Conservation (phyloP, 2,113 vertebrate species). For the Phocoena sinus region DNA sequence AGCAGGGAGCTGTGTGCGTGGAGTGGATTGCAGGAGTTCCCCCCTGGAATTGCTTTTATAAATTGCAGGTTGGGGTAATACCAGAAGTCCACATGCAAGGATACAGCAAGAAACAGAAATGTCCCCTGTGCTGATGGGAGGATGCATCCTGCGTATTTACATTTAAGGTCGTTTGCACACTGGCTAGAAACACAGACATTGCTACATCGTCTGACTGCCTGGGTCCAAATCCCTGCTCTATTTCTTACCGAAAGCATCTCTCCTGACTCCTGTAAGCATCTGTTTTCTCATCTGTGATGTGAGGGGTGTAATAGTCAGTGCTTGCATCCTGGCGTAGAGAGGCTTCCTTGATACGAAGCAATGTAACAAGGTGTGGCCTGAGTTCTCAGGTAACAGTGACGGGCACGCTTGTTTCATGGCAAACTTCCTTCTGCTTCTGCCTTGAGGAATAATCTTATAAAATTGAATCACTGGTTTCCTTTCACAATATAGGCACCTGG, state of each 20-base stretch:
- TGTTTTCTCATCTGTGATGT: not conserved
- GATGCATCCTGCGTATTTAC: not conserved
- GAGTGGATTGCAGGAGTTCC: too few species aligned
- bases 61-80: not conserved
- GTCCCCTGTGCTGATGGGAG: not conserved
- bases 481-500: not conserved
- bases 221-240: not conserved
- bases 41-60: not conserved
- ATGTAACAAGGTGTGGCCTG: accelerated
- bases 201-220: not conserved
- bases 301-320: accelerated
- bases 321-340: accelerated
- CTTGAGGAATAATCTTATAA: not conserved
- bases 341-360: accelerated
- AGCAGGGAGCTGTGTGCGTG: not conserved
- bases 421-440: not conserved
- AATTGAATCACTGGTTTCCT: not conserved
- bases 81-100: not conserved
- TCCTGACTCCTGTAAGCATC: not conserved
- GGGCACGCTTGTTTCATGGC: not conserved
- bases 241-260: not conserved
- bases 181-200: not conserved
- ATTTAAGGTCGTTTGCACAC: not conserved
- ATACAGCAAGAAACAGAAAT: not conserved
- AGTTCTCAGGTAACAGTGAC: too few species aligned